These are phyloP conservation scores for Campoletis raptor DNA, from an alignment of 2,888 invertebrate species.

Conservation along the genomic window DNA sequence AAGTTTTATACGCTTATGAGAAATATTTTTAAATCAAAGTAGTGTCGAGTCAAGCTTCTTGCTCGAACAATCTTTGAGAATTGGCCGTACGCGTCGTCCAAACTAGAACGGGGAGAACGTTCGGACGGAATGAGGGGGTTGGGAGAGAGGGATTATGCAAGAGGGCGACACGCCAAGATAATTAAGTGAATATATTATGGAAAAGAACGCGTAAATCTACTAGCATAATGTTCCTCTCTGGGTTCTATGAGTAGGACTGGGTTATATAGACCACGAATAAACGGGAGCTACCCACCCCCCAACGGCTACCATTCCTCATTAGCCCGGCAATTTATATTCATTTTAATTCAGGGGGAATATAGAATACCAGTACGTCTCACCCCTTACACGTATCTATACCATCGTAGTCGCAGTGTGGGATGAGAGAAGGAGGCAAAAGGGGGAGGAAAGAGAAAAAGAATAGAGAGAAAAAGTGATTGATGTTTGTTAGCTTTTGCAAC, in stretches of 20 bases:
- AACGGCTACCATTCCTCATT: conserved; percentile 66
- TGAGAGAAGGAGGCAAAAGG: conserved; percentile 9
- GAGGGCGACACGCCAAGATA: conserved; percentile 61
- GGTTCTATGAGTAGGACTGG: conserved; percentile 14
- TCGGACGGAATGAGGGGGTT: background rate
- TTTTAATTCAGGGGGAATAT: conserved; percentile 64
- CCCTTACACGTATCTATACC: conserved; percentile 47
- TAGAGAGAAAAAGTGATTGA: conserved; percentile 24
- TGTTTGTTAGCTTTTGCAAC: too few relatives aligned
- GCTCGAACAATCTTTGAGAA: conserved; percentile 9
- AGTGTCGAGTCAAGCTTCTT: background rate
- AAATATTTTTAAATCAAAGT: conserved; percentile 4
- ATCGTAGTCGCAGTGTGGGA: conserved; percentile 23
- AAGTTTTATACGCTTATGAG: background rate
- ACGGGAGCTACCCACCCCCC: conserved; percentile 45
- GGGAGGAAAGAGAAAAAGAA: background rate
- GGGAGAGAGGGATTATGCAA: conserved; percentile 46
- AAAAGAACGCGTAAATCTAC: conserved; percentile 66
- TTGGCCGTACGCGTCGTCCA: background rate
- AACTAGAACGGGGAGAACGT: too few relatives aligned
- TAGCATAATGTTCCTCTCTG: conserved; percentile 60
- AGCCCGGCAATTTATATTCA: conserved; percentile 69
- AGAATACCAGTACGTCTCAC: conserved; percentile 47
- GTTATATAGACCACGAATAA: conserved; percentile 40
- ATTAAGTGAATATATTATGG: conserved; percentile 66